phyloP scores from a whole-genome alignment of 2,888 invertebrate species.

The Pardosa pseudoannulata region DNA sequence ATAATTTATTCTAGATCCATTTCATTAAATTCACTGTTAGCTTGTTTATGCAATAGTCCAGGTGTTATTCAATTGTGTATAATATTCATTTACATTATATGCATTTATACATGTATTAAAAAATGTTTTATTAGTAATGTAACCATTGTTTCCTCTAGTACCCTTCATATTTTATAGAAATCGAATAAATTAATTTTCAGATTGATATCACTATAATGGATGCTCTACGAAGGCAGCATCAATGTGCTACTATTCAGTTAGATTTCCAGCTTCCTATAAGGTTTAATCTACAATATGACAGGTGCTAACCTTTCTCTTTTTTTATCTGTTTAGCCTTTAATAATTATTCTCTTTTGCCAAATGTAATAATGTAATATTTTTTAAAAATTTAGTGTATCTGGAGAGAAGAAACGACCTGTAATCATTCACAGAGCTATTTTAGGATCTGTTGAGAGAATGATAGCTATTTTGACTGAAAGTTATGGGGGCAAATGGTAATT shows the following conservation, averaged over 20 bases:
- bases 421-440: constrained; percentile 98
- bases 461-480: constrained; percentile 97
- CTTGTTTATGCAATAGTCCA: too few species aligned
- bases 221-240: constrained; percentile 91
- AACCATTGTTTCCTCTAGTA: too few species aligned
- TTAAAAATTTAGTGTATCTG: constrained; percentile 83
- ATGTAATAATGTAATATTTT: not conserved
- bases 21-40: too few species aligned
- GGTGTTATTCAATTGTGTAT: too few species aligned
- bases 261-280: constrained; percentile 97
- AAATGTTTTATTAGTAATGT: too few species aligned
- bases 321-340: too few species aligned
- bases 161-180: too few species aligned
- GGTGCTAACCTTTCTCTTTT: constrained; percentile 80
- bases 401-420: constrained; percentile 94
- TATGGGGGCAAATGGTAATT: constrained; percentile 95
- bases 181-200: constrained; percentile 76
- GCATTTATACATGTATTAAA: too few species aligned
- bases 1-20: too few species aligned
- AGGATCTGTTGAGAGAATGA: constrained; percentile 98
- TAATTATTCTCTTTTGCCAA: too few species aligned
- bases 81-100: too few species aligned
- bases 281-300: constrained; percentile 88
- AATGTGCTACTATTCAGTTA: constrained; percentile 98
- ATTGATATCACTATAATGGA: constrained; percentile 98